A percentile compares a stretch with the other conserved stretches of the same genome.
phyloP scores from a whole-genome alignment of 1,140 invertebrate species.

The Eumeta japonica region DNA sequence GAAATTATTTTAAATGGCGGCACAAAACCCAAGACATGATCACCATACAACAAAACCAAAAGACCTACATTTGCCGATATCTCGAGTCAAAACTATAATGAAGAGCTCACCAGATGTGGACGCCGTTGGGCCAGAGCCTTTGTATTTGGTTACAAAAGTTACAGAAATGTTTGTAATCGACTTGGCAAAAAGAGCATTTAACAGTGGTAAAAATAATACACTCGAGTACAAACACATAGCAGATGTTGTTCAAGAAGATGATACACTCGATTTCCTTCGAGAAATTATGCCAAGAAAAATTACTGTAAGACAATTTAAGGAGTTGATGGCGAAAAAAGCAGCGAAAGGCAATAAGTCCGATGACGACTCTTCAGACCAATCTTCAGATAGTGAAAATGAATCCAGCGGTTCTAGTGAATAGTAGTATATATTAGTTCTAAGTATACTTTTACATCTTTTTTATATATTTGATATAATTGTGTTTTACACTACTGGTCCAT shows the following conservation, averaged over 20 bases:
- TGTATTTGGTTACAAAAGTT: conserved; percentile 71
- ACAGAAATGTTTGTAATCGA: conserved; percentile 68
- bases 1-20: too few relatives aligned
- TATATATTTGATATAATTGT: too few relatives aligned
- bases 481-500: too few relatives aligned
- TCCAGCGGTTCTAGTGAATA: too few relatives aligned
- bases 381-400: conserved; percentile 14
- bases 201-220: conserved; percentile 35
- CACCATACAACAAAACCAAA: too few relatives aligned
- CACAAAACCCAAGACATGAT: too few relatives aligned
- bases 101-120: conserved; percentile 83
- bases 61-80: conserved; percentile 63
- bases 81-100: conserved; percentile 80
- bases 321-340: conserved; percentile 64
- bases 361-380: conserved; percentile 27
- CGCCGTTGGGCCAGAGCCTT: conserved; percentile 71
- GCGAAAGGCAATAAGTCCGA: conserved; percentile 33
- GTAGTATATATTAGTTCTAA: too few relatives aligned
- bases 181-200: conserved; percentile 62
- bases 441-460: too few relatives aligned
- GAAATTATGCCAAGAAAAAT: conserved; percentile 74
- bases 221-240: conserved; percentile 71
- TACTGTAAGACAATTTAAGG: conserved; percentile 65
- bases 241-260: conserved; percentile 66
- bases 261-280: conserved; percentile 65